These are phyloP conservation scores for Nymphalis c-album DNA, from an alignment of 2,888 invertebrate species.

Conservation along the genomic window DNA sequence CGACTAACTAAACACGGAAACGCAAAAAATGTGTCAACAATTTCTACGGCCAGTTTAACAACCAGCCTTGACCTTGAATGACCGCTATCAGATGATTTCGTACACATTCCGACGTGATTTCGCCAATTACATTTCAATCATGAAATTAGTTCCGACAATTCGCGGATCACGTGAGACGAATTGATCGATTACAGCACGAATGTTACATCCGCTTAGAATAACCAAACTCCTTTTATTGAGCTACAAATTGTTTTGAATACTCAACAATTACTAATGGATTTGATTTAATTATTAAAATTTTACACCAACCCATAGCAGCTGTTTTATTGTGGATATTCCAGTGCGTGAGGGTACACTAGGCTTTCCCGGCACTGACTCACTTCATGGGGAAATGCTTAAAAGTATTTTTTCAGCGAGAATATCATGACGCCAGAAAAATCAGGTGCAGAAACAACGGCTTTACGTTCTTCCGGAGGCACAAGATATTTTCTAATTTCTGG, in stretches of 20 bases:
- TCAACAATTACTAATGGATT: background rate
- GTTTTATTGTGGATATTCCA: too few species aligned
- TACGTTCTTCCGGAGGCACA: too few species aligned
- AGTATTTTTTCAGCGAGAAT: too few species aligned
- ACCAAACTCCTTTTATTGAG: background rate
- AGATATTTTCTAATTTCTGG: too few species aligned
- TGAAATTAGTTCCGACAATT: slow-evolving; percentile 38
- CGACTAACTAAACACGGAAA: background rate
- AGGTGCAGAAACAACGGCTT: too few species aligned
- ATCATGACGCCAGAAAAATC: too few species aligned
- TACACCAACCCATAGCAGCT: too few species aligned
- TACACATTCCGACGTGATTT: slow-evolving; percentile 34
- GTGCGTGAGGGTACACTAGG: too few species aligned
- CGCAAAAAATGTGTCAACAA: background rate
- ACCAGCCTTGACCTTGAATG: slow-evolving; percentile 31
- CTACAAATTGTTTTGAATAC: background rate
- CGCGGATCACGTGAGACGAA: slow-evolving; percentile 36
- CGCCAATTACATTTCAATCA: slow-evolving; percentile 36
- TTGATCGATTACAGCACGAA: slow-evolving; percentile 35
- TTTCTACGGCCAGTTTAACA: slow-evolving; percentile 18
- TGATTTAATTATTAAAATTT: too few species aligned
- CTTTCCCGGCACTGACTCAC: too few species aligned
- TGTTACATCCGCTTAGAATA: slow-evolving; percentile 29
- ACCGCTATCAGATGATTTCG: slow-evolving; percentile 24
- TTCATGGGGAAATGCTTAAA: too few species aligned